Percentiles rank a stretch among this genome's conserved stretches.
Conservation (phyloP, 2,797 vertebrate genomes). For the Pseudopleuronectes americanus region DNA sequence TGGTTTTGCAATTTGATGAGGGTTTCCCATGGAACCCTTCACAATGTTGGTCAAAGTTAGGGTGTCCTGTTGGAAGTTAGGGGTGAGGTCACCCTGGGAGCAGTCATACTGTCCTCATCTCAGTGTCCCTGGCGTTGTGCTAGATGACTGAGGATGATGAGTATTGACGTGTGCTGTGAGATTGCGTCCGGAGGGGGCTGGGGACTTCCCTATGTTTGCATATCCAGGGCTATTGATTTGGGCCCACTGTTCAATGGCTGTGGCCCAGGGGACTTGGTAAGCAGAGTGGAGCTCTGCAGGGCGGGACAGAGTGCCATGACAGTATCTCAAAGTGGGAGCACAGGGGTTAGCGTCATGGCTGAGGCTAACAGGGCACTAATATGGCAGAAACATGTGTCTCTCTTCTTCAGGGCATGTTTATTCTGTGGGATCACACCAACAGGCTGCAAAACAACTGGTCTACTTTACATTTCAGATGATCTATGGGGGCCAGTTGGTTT, state of each 20-base stretch:
- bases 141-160: conserved; percentile 81
- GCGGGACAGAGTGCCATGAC: conserved; percentile 38
- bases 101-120: conserved; percentile 53
- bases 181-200: conserved; percentile 77
- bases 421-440: conserved; percentile 18
- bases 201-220: conserved; percentile 79
- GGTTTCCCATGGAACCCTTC: conserved; percentile 50
- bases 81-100: conserved; percentile 56
- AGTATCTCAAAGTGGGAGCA: conserved; percentile 41
- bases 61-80: conserved; percentile 33
- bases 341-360: conserved; percentile 42
- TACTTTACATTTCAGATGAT: conserved; percentile 15
- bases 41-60: conserved; percentile 37
- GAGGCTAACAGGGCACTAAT: conserved; percentile 54
- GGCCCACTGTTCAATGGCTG: conserved; percentile 71
- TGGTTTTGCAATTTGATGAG: conserved; percentile 29
- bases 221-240: conserved; percentile 79
- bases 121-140: conserved; percentile 58
- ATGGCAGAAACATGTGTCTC: conserved; percentile 43
- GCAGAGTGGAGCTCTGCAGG: conserved; percentile 46
- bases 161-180: conserved; percentile 78
- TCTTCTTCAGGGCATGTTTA: conserved; percentile 53
- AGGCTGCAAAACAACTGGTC: conserved; percentile 30
- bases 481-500: conserved; percentile 5
- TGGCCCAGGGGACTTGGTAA: conserved; percentile 66